Conservation (phyloP, 2,888 invertebrate genomes). For the Nomada hirtipes region DNA sequence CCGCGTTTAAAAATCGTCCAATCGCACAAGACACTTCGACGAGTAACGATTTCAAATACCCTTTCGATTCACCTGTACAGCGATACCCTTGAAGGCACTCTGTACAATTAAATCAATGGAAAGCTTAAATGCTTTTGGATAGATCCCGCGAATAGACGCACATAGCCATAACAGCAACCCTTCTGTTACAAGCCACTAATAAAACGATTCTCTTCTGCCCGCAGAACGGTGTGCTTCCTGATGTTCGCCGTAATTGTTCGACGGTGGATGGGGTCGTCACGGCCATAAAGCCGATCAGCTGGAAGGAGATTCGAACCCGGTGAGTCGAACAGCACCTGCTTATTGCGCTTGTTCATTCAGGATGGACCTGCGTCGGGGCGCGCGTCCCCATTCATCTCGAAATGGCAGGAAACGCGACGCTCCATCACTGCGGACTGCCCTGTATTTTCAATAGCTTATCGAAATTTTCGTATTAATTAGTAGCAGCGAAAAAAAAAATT, state of each 20-base stretch:
- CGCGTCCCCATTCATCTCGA: conserved; percentile 11
- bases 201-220: conserved; percentile 58
- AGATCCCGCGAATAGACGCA: background rate
- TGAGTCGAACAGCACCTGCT: conserved; percentile 74
- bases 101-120: background rate
- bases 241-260: conserved; percentile 80
- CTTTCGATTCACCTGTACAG: no score
- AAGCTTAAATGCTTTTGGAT: background rate
- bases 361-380: conserved; percentile 6
- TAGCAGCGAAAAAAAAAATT: no score
- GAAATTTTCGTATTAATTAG: background rate
- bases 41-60: no score
- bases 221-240: conserved; percentile 78
- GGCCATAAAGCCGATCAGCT: conserved; percentile 82
- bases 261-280: conserved; percentile 81
- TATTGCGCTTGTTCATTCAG: conserved; percentile 67
- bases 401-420: conserved; percentile 14
- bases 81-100: no score
- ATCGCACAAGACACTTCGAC: background rate
- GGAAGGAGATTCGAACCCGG: conserved; percentile 81
- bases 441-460: background rate
- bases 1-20: background rate
- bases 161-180: background rate
- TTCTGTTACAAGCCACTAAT: conserved; percentile 23
- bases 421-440: background rate